Evolutionary conservation across 1,140 invertebrate species (phyloP), one percentile per base, ranked within the genome.

Genomic region (Cecropterus lyciades): DNA sequence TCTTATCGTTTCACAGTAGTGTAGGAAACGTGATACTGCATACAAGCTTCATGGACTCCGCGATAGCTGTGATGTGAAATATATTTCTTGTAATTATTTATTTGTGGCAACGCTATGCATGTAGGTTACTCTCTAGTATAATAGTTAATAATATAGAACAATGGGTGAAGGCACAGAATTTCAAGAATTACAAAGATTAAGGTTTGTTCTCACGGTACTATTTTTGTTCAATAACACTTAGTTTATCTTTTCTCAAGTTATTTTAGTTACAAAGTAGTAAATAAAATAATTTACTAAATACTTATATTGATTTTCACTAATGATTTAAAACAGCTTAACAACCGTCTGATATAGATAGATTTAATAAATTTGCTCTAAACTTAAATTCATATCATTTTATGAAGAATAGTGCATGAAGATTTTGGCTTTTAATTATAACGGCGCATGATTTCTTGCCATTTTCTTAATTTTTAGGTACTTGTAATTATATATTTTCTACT

Each of bases 1-100:
- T 88, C 85, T 90, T 88, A 89, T 89, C 87, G 64, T 60, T 59
- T 71, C 72, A 78, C 79, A 89, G 79, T 87, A 82, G 78, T 79
- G 69, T 75, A 74, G 75, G 80, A 74, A 71, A 73, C 79, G 67
- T 75, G 76, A 72, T 73, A 75, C 70, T 60, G 75, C 67, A 63
- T 70, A 77, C 82, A 80, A 82, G 84, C 66, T 62, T 81, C 65
- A 65, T 52, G 57, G 40, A 69, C 56, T 69, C 24, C n/a, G 51
- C 42, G 48, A 71, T 67, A 72, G 69, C 65, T 79, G 79, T 82
- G 72, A 82, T 89, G 82, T 82, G 75, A 78, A 73, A 53, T 70
- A 27, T 43, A 56, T 57, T 52, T 17, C 20, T 48, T 65, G 24
- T 16, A 40, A 33, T 43, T 60, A 59, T 60, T 57, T 70, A 51